phyloP scores from a whole-genome alignment of 2,113 vertebrate genomes.

The Monopterus albus region DNA sequence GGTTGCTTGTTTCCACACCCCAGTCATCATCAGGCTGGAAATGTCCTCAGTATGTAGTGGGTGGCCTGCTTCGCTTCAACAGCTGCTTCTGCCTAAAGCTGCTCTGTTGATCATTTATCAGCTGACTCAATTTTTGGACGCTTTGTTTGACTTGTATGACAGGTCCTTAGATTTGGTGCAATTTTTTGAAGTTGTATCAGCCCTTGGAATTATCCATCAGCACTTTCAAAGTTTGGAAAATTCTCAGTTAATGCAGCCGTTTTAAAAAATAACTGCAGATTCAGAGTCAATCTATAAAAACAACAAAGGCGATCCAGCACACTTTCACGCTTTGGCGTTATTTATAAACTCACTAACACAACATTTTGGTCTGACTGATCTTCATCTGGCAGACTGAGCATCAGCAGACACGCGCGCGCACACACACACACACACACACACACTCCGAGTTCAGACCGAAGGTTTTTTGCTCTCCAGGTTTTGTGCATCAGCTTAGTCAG shows the following conservation, averaged over 20 bases:
- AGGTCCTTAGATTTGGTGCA: not conserved
- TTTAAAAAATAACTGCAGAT: not conserved
- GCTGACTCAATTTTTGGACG: not conserved
- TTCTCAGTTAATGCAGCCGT: not conserved
- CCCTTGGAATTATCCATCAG: slow-evolving; percentile 2
- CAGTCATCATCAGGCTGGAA: not conserved
- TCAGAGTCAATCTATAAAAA: no score
- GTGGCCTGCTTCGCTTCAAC: not conserved
- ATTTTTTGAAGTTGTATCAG: not conserved
- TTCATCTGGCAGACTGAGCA: no score
- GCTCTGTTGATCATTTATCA: slow-evolving; percentile 2
- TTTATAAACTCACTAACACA: no score
- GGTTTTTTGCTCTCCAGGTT: no score
- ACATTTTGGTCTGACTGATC: no score
- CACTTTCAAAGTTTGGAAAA: not conserved
- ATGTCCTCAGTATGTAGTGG: not conserved
- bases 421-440: no score
- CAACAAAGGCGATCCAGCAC: no score
- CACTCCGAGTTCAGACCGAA: no score
- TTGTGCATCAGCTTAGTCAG: no score
- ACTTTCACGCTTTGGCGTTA: no score
- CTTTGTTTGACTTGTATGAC: slow-evolving; percentile 16
- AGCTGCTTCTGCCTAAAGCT: not conserved
- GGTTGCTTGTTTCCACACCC: not conserved
- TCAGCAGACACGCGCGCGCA: no score